Conservation (phyloP, 1,140 invertebrate species). For the Zaprionus taronus region DNA sequence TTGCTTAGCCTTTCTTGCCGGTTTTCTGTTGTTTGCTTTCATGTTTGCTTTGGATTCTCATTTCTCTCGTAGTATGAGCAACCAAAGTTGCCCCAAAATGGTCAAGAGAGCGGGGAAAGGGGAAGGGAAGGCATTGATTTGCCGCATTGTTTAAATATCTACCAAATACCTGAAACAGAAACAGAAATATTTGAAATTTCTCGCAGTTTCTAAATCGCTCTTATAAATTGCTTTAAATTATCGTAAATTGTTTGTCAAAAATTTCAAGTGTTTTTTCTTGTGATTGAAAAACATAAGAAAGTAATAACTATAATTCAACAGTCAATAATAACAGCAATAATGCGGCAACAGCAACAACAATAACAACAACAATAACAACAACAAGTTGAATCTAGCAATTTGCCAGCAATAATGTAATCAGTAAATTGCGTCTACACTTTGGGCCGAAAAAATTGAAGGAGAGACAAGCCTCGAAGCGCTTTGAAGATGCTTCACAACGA, state of each 20-base stretch:
- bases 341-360: conserved; percentile 34
- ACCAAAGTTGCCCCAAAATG: neutral
- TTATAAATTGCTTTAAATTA: conserved; percentile 16
- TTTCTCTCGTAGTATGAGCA: neutral
- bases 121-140: conserved; percentile 3
- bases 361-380: conserved; percentile 35
- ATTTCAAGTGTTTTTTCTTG: neutral
- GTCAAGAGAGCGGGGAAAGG: neutral
- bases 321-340: conserved; percentile 67
- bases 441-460: conserved; percentile 38
- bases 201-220: conserved; percentile 1
- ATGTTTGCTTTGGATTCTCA: conserved; percentile 62
- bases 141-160: neutral
- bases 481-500: conserved; percentile 57
- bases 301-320: conserved; percentile 75
- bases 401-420: conserved; percentile 80
- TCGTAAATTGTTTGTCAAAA: conserved; percentile 11
- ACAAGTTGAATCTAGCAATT: conserved; percentile 78
- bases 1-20: conserved; percentile 69
- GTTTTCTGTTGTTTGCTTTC: conserved; percentile 71
- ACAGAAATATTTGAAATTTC: conserved; percentile 9
- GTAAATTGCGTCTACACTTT: conserved; percentile 78
- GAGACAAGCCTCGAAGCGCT: conserved; percentile 52
- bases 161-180: neutral
- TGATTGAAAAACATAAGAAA: conserved; percentile 51